Evolutionary conservation across 1,140 invertebrate species (phyloP).

Genomic region (Drosophila murphyi): DNA sequence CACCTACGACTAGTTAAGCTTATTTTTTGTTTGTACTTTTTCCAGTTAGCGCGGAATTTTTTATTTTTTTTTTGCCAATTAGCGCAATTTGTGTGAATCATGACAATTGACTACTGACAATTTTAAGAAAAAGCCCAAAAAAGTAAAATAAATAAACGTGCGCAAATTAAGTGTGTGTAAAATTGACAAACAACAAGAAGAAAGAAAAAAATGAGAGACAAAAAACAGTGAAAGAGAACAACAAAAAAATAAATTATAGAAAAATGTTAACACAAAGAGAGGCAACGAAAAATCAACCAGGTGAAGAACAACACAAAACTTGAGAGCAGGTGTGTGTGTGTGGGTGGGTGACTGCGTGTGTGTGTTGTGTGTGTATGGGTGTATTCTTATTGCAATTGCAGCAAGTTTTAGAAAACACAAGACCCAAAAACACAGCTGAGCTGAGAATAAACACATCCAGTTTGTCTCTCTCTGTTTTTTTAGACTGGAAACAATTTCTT

Average conservation of each 20-base stretch:
- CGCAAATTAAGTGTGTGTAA: slow-evolving; percentile 73
- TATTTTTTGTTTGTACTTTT: slow-evolving; percentile 61
- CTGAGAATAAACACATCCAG: slow-evolving; percentile 15
- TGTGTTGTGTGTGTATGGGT: background rate
- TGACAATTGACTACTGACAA: slow-evolving; percentile 42
- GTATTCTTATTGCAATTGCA: slow-evolving; percentile 43
- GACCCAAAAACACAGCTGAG: slow-evolving; percentile 23
- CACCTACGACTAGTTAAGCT: slow-evolving; percentile 60
- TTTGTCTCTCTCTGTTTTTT: slow-evolving; percentile 25
- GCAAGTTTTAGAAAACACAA: slow-evolving; percentile 26
- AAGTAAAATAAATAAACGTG: slow-evolving; percentile 57
- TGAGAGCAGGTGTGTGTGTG: slow-evolving; percentile 3
- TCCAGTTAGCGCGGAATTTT: slow-evolving; percentile 2
- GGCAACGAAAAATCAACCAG: slow-evolving; percentile 47
- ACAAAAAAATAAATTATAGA: slow-evolving; percentile 31
- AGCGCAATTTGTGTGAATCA: slow-evolving; percentile 57
- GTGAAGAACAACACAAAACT: slow-evolving; percentile 35
- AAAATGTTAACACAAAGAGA: slow-evolving; percentile 52
- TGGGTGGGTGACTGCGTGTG: slow-evolving; percentile 2
- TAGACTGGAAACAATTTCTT: slow-evolving; percentile 82
- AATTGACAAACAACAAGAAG: slow-evolving; percentile 57
- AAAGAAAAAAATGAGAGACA: slow-evolving; percentile 43
- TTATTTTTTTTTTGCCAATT: slow-evolving; percentile 45
- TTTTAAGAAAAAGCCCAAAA: slow-evolving; percentile 27
- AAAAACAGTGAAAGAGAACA: slow-evolving; percentile 32